Base-by-base conservation (phyloP, 2,888 invertebrate species). In the Diaphora mendica region DNA sequence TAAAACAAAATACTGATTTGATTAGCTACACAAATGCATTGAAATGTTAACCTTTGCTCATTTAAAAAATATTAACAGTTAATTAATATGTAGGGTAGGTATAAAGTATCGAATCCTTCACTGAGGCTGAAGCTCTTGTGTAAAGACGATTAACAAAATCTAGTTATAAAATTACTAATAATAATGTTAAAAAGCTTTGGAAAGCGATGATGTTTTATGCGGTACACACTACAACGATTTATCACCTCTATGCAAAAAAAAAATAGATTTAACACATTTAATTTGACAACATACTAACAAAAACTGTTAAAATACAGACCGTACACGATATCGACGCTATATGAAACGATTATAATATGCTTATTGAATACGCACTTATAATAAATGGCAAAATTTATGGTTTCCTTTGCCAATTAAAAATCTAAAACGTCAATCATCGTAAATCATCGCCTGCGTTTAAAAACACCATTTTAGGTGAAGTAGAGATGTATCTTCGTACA, bases 391-490 rank as follows among this genome's bases (percentile, higher is more conserved):
- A 51, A 39, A 62, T 68, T 44, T 67, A 68, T 72, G 59, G n/a
- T 62, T 62, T 42, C 67, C 33, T 26, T 23, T 62, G 48, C 39
- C 72, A 67, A 72, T 67, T 44, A 72, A 72, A 42, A 1, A 17
- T 35, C 23, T 39, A 55, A 66, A 48, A 68, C 44, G 44, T 71
- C 71, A 26, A 67, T 62, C 67, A 68, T 62, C 23, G 44, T 68
- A 72, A 67, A 62, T 72, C 72, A 62, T 68, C 30, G 33, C 13
- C 42, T 39, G 30, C 55, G 26, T 67, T 30, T 42, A 20, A 51
- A 20, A 66, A 26, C 51, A 35, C 64, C 9, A 51, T 30, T 62
- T 26, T 42, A 39, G 26, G 17, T 62, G 8, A 35, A 39, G 26
- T 39, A 66, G 66, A 66, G 42, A 66, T 26, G 26, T 66, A 44